Evolutionary conservation across 1,140 invertebrate genomes (phyloP), one percentile per base, ranked within the genome.

Genomic region (Archivesica marissinica): DNA sequence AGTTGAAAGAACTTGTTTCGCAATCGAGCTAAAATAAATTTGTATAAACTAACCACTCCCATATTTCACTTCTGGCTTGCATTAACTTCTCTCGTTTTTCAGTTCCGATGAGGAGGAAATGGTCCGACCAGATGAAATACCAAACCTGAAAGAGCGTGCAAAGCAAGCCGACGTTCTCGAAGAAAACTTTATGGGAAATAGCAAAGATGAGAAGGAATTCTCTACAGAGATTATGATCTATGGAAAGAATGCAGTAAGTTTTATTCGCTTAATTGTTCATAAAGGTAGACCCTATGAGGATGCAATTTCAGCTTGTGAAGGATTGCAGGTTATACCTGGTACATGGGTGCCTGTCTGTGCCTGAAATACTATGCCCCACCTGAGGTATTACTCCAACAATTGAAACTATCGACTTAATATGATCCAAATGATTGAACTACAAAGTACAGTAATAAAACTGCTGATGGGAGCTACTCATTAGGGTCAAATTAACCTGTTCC

Each of bases 71-170:
- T n/a, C n/a, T n/a, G n/a, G n/a, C n/a, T n/a, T n/a, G n/a, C n/a
- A n/a, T n/a, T n/a, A n/a, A n/a, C n/a, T 56, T 56, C 13, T n/a
- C 52, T 39, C 17, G 15, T 17, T 0, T 79, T 68, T 47, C 38
- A 79, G 77, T 61, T 79, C 77, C 52, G 77, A 79, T 13, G 77
- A 79, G 35, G 54, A 66, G 4, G 54, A 66, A 35, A 15, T 56
- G 35, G 74, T 76, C 2, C 25, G n/a, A 11, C 77, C 56, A 47
- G 56, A 44, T 44, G 77, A 59, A n/a, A 79, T 66, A 44, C 77
- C 77, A 3, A 61, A 79, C 25, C 56, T 79, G 7, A 41, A 38
- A 33, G 52, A 54, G 39, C 23, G 64, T 9, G 35, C 50, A 7
- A 38, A 56, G 28, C 50, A 72, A 25, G 79, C 68, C 17, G 79